Conservation (phyloP, 2,113 vertebrate species). For the Opisthocomus hoazin region DNA sequence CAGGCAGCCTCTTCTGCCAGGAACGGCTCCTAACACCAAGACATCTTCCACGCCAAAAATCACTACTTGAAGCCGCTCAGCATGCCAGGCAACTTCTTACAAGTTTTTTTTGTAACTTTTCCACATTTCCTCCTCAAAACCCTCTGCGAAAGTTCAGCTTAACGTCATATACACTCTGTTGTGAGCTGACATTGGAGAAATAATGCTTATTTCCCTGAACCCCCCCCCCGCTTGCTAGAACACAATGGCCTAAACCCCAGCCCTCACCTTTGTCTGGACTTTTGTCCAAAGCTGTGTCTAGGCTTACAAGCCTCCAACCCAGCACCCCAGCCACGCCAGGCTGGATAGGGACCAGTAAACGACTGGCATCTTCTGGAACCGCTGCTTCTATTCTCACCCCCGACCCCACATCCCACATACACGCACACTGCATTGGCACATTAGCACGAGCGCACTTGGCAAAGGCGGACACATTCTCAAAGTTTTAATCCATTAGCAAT, state of each 20-base stretch:
- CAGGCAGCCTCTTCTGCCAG: not conserved
- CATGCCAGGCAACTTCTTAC: not conserved
- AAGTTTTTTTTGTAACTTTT: slow-evolving; percentile 3
- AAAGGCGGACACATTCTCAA: not conserved
- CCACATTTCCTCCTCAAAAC: not conserved
- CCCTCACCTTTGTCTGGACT: not conserved
- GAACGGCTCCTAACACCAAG: not conserved
- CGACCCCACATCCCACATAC: not conserved
- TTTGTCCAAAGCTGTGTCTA: not conserved
- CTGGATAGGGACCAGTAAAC: not conserved
- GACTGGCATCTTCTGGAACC: not conserved
- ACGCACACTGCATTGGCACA: fast-evolving
- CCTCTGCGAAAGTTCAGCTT: not conserved
- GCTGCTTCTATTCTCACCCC: not conserved
- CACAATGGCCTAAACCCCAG: not conserved
- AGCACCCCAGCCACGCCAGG: not conserved
- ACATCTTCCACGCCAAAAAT: not conserved
- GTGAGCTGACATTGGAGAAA: not conserved
- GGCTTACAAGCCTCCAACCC: not conserved
- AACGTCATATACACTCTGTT: not conserved
- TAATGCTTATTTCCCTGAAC: not conserved
- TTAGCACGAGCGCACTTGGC: not conserved
- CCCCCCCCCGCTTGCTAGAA: not conserved
- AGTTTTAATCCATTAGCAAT: slow-evolving; percentile 1
- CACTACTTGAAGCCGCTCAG: not conserved